A percentile compares a stretch with the other conserved stretches of the same genome.
phyloP scores from a whole-genome alignment of 2,113 vertebrate species.

The Sialia sialis region DNA sequence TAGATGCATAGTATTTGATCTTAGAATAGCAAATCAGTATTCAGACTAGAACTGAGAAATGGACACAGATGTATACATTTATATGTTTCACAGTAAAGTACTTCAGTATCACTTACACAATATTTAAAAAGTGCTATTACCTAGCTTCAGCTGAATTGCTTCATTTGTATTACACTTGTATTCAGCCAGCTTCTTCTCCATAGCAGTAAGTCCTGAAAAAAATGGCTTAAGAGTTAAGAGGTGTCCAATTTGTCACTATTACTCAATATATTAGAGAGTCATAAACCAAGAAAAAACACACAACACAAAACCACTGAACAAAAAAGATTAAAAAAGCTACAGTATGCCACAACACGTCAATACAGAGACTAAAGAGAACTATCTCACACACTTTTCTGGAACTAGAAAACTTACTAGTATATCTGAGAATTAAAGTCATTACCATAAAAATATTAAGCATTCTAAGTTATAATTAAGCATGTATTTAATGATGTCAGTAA shows the following conservation, averaged over 20 bases:
- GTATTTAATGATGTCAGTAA: background rate
- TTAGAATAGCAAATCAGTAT: background rate
- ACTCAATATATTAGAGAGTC: background rate
- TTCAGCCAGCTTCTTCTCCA: conserved; percentile 97
- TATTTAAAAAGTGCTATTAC: conserved; percentile 66
- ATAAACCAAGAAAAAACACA: background rate
- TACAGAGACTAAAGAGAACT: background rate
- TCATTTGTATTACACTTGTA: conserved; percentile 98
- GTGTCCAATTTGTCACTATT: background rate
- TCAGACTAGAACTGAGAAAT: background rate
- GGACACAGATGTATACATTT: background rate
- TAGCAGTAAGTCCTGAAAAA: conserved; percentile 80
- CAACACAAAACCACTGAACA: background rate
- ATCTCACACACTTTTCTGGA: background rate
- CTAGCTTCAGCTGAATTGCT: conserved; percentile 92
- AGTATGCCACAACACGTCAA: rapidly evolving
- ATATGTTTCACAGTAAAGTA: background rate
- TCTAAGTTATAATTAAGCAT: background rate
- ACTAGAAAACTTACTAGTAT: background rate
- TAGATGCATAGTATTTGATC: background rate
- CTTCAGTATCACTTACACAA: background rate
- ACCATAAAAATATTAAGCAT: background rate
- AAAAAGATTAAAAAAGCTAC: background rate
- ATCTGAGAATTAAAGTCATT: background rate
- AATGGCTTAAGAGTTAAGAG: background rate